Evolutionary conservation across 2,113 vertebrate species (phyloP), one percentile per base, ranked within the genome.

Genomic region (Dipodomys merriami): DNA sequence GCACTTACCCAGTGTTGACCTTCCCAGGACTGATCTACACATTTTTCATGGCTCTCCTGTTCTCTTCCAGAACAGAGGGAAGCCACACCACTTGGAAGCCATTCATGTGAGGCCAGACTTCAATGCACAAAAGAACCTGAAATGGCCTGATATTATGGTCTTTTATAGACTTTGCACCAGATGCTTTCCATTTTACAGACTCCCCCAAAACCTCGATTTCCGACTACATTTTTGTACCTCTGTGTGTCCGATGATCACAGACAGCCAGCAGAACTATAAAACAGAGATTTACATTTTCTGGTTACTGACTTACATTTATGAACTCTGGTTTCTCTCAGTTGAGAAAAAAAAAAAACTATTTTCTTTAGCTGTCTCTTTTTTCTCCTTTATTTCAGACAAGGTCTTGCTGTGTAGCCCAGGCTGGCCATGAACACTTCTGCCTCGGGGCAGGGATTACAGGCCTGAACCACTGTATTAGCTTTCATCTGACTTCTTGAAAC

Each of bases 151-250:
- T 65, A 69, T 9, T 88, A 53, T 82, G 25, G n/a, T 92, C 79
- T 94, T 94, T 94, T 88, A 93, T 10, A 94, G 85, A 94, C 93
- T 95, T 93, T 72, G 88, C 19, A 85, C 69, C 90, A 90, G 76
- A 95, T 93, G 86, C 79, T 95, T 95, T 92, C 76, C 69, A 83
- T 92, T 94, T 94, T 92, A 96, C 29, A 92, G 67, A 93, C 72
- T 91, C 33, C 30, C 68, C 76, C 39, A 44, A 94, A 93, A 95
- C 57, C 83, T 91, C 20, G 57, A 79, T 88, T 94, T 90, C 67
- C 82, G 73, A 77, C 39, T 90, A 22, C 13, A 91, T 64, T 76
- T 91, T 86, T 83, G 16, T n/a, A 67, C 67, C 35, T 95, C 57
- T 68, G 30, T 93, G 49, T 69, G 74, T 90, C 74, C 76, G 78